phyloP scores from a whole-genome alignment of 2,797 vertebrate species.

The Peromyscus melanophrys region DNA sequence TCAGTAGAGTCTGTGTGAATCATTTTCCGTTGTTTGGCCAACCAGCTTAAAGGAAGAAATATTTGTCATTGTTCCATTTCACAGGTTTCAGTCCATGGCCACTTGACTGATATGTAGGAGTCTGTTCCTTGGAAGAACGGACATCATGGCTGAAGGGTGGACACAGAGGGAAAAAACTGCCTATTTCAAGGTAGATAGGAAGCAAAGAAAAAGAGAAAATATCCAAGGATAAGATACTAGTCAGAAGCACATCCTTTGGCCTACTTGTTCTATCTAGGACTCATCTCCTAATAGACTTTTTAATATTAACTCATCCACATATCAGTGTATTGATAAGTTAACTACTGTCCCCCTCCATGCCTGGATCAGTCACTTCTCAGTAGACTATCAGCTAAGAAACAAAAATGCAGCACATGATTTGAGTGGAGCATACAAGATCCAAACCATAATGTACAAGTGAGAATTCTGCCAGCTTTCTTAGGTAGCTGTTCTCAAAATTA shows the following conservation, averaged over 20 bases:
- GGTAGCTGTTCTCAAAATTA: neutral
- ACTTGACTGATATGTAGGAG: neutral
- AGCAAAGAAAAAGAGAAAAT: neutral
- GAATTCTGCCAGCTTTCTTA: neutral
- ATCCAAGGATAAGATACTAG: neutral
- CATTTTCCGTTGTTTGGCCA: neutral
- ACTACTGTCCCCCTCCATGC: no score
- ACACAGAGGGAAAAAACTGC: accelerated
- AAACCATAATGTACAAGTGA: neutral
- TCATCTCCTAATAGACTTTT: neutral
- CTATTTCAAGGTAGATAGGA: neutral
- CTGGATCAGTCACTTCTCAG: neutral
- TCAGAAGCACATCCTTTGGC: neutral
- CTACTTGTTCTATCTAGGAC: neutral
- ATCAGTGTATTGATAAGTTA: neutral
- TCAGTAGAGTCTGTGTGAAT: neutral
- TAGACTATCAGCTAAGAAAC: neutral
- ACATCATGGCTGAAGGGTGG: neutral
- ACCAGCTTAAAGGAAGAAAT: neutral
- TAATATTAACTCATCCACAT: neutral
- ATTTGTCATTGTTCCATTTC: neutral
- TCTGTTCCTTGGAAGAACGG: neutral
- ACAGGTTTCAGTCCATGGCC: neutral
- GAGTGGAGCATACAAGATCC: neutral
- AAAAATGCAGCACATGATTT: neutral